phyloP scores from a whole-genome alignment of 2,888 invertebrate genomes.

The Morpho deidamia region DNA sequence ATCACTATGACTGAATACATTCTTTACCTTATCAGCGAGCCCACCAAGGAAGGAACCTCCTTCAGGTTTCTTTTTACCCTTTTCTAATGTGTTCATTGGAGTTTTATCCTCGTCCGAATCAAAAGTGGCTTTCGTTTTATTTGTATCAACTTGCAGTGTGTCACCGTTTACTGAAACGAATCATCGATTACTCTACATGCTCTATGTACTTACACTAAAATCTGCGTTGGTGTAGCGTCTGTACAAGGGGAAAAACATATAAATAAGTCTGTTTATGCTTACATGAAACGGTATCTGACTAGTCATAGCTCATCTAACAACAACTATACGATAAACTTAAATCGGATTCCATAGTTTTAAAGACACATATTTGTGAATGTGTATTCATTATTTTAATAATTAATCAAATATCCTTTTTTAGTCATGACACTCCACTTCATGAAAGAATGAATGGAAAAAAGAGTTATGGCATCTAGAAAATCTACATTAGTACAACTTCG shows the following conservation, averaged over 20 bases:
- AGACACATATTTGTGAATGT: too few relatives aligned
- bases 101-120: slow-evolving; percentile 77
- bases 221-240: slow-evolving; percentile 15
- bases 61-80: slow-evolving; percentile 66
- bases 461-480: not conserved
- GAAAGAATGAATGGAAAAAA: too few relatives aligned
- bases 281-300: not conserved
- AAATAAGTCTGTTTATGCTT: not conserved
- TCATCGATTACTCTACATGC: slow-evolving; percentile 20
- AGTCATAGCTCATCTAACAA: too few relatives aligned
- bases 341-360: too few relatives aligned
- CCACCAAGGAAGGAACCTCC: slow-evolving; percentile 63
- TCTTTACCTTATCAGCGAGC: slow-evolving; percentile 59
- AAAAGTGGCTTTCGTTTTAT: slow-evolving; percentile 75
- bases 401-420: too few relatives aligned
- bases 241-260: slow-evolving; percentile 16
- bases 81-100: slow-evolving; percentile 73
- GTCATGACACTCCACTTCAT: too few relatives aligned
- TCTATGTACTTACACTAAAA: slow-evolving; percentile 21
- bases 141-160: slow-evolving; percentile 65
- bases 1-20: slow-evolving; percentile 63
- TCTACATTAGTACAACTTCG: not conserved
- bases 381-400: too few relatives aligned
- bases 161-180: slow-evolving; percentile 61
- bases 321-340: too few relatives aligned